Conservation (phyloP, 2,888 invertebrate genomes). For the Eristalis tenax region DNA sequence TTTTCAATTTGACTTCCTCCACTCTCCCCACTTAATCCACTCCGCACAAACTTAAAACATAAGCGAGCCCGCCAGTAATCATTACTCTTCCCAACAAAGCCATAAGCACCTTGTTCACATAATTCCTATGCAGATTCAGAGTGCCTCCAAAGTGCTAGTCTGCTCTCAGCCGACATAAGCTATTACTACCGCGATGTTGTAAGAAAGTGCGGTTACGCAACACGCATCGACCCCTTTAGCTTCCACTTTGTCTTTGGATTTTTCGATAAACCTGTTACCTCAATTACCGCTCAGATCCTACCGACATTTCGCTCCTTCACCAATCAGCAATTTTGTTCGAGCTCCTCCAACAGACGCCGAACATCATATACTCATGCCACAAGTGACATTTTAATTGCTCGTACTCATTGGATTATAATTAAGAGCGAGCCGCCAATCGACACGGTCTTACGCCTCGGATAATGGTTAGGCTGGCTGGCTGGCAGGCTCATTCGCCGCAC, state of each 20-base stretch:
- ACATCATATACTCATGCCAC: not conserved
- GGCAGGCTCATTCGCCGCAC: not conserved
- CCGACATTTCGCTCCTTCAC: slow-evolving; percentile 9
- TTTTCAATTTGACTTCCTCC: too few relatives aligned
- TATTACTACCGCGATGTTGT: slow-evolving; percentile 27
- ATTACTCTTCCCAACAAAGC: not conserved
- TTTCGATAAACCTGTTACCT: slow-evolving; percentile 36
- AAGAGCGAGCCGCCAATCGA: slow-evolving; percentile 47
- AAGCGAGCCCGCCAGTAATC: not conserved
- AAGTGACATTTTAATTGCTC: slow-evolving; percentile 59
- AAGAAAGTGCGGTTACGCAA: slow-evolving; percentile 33
- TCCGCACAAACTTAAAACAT: not conserved
- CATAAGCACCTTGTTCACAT: not conserved
- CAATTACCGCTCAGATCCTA: slow-evolving; percentile 36
- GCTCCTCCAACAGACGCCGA: slow-evolving; percentile 4
- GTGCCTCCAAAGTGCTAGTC: not conserved
- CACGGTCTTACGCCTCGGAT: slow-evolving; percentile 58
- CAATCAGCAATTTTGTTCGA: not conserved
- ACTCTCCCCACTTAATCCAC: not conserved
- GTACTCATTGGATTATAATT: slow-evolving; percentile 57
- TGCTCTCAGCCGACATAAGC: slow-evolving; percentile 3
- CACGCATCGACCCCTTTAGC: slow-evolving; percentile 15
- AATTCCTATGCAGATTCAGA: slow-evolving; percentile 25
- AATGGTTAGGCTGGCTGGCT: slow-evolving; percentile 12
- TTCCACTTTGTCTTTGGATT: not conserved